Percentiles rank a stretch among this genome's conserved stretches.
Evolutionary conservation across 2,113 vertebrate genomes (phyloP).

Genomic region (Macrotus californicus): DNA sequence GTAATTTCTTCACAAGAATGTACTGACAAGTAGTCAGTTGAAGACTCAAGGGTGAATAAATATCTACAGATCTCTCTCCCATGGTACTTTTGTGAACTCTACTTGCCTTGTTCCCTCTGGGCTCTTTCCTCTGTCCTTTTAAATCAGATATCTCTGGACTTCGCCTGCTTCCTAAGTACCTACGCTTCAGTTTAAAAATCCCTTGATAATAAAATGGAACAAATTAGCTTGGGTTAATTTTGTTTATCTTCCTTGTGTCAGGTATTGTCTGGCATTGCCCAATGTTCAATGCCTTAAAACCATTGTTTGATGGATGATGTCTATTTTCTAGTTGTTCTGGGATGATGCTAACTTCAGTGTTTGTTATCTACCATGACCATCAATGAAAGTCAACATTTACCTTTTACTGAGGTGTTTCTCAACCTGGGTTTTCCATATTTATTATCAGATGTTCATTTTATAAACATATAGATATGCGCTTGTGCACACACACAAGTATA

Average conservation of each 20-base stretch:
- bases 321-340: not conserved
- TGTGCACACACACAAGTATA: not conserved
- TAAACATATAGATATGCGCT: not conserved
- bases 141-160: not conserved
- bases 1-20: not conserved
- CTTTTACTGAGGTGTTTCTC: not conserved
- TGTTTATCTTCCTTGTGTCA: not conserved
- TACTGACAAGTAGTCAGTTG: not conserved
- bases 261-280: not conserved
- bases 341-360: not conserved
- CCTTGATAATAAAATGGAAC: not conserved
- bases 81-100: not conserved
- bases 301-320: not conserved
- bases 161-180: not conserved
- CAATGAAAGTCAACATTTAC: not conserved
- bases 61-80: not conserved
- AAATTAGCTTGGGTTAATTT: not conserved
- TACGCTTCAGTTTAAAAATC: not conserved
- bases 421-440: not conserved
- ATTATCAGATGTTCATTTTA: not conserved
- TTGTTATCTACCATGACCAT: not conserved
- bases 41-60: not conserved
- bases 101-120: fast-evolving
- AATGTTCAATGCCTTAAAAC: not conserved
- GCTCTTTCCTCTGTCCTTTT: not conserved